Base-by-base conservation (phyloP, 64 coral and sea anemone genomes). In the Acropora yongei region DNA sequence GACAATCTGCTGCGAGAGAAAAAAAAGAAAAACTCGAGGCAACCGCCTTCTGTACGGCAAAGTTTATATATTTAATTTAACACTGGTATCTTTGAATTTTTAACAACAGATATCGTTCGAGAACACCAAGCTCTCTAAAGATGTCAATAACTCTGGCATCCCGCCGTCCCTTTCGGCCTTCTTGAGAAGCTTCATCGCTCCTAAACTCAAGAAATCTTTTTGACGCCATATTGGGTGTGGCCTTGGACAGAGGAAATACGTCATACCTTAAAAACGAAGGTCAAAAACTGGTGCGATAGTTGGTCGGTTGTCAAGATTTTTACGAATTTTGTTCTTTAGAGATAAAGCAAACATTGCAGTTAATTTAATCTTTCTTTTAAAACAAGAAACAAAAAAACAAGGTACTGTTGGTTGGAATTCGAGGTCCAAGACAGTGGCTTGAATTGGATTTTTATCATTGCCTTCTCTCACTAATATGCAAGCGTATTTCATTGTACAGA, bases 181-280 rank as follows among this genome's bases (percentile, higher is more conserved):
- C 85, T 88, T 96, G 93, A 88, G 80, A 71, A 96, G 89, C 67
- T 96, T 96, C 49, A 92, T 92, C 5, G 94, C 90, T 78, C 94
- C 94, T 12, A 96, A 96, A 40, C 69, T 96, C 16, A 96, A 96
- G 83, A 96, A 92, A 48, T 49, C 65, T 9, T 5, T 1, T 7
- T 85, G 65, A 83, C 4, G 10, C 1, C 44, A 85, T 44, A 7
- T 49, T 71, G 18, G 65, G 45, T 17, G 46, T 47, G 63, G 44
- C n/a, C 14, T 46, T 3, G 6, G 6, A 11, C 14, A 48, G 8
- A 47, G 8, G 65, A 6, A 17, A 17, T 16, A 18, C 5, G 17
- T 0, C 7, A 6, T 47, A 18, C 41, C 4, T 71, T 13, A 18
- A 13, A 12, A 78, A 1, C 44, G 44, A 16, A 49, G 49, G 51